Evolutionary conservation across 2,888 invertebrate genomes (phyloP).

Genomic region (Psylliodes chrysocephalus): DNA sequence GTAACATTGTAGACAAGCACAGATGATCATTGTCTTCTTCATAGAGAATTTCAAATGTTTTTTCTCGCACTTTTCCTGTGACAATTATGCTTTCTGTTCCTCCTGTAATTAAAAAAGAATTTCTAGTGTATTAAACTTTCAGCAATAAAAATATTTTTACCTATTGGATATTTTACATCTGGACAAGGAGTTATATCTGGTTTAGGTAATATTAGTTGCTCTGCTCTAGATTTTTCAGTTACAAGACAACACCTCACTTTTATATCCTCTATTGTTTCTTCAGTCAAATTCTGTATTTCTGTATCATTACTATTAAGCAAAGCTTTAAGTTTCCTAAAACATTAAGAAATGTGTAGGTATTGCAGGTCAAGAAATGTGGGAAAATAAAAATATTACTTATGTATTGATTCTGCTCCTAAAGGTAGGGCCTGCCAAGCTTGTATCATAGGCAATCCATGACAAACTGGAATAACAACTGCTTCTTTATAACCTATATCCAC

Average conservation of each 20-base stretch:
- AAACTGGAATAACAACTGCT: slow-evolving; percentile 83
- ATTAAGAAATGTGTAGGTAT: slow-evolving; percentile 2
- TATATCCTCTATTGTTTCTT: slow-evolving; percentile 78
- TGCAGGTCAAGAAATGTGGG: not conserved
- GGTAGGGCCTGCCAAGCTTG: slow-evolving; percentile 86
- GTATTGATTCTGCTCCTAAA: slow-evolving; percentile 78
- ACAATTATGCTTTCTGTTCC: slow-evolving; percentile 73
- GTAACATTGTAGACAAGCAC: slow-evolving; percentile 84
- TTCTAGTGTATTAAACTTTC: not conserved
- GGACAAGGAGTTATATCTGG: slow-evolving; percentile 68
- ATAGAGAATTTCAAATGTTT: slow-evolving; percentile 86
- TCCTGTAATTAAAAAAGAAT: slow-evolving; percentile 6
- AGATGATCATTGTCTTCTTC: slow-evolving; percentile 84
- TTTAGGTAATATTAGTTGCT: slow-evolving; percentile 65
- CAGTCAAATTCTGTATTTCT: slow-evolving; percentile 66
- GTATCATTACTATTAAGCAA: slow-evolving; percentile 65
- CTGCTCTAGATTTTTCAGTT: slow-evolving; percentile 76
- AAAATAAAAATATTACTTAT: slow-evolving; percentile 64
- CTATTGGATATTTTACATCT: slow-evolving; percentile 74
- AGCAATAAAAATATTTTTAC: slow-evolving; percentile 4
- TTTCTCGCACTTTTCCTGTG: slow-evolving; percentile 79
- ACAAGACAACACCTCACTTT: slow-evolving; percentile 91
- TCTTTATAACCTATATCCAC: slow-evolving; percentile 90
- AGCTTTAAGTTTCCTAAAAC: slow-evolving; percentile 57
- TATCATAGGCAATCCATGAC: slow-evolving; percentile 86